Evolutionary conservation across 2,888 invertebrate species (phyloP).

Genomic region (Dioctria linearis): DNA sequence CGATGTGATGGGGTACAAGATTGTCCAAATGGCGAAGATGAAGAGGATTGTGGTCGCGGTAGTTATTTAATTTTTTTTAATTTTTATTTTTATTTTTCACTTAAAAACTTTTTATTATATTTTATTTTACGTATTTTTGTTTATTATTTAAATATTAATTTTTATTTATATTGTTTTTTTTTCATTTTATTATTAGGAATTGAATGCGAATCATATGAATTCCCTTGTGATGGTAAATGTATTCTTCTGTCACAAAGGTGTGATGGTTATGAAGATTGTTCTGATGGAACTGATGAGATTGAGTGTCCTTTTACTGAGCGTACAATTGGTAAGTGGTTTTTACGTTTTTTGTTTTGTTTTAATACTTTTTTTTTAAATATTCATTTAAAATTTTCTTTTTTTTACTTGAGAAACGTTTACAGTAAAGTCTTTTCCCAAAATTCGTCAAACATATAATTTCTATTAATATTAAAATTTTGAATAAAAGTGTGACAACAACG

Average conservation of each 20-base stretch:
- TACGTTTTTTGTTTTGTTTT: not conserved
- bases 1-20: slow-evolving; percentile 65
- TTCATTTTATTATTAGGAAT: slow-evolving; percentile 30
- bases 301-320: slow-evolving; percentile 70
- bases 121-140: slow-evolving; percentile 9
- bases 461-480: too few species aligned
- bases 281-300: slow-evolving; percentile 77
- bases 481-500: too few species aligned
- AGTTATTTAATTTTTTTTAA: slow-evolving; percentile 45
- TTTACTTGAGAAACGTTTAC: too few species aligned
- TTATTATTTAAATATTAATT: not conserved
- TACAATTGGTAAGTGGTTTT: not conserved
- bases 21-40: slow-evolving; percentile 69
- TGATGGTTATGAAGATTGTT: slow-evolving; percentile 76
- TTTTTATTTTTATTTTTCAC: slow-evolving; percentile 48
- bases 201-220: slow-evolving; percentile 71
- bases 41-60: slow-evolving; percentile 63
- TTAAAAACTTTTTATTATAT: slow-evolving; percentile 17
- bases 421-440: too few species aligned
- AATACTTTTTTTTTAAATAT: too few species aligned
- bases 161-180: slow-evolving; percentile 53
- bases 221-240: slow-evolving; percentile 77
- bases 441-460: too few species aligned
- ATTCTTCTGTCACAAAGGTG: slow-evolving; percentile 74
- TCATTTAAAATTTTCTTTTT: too few species aligned